A percentile compares a stretch with the other conserved stretches of the same genome.
These are phyloP conservation scores for Pseudomugil tenellus DNA, from an alignment of 2,797 vertebrate species.

Conservation along the genomic window DNA sequence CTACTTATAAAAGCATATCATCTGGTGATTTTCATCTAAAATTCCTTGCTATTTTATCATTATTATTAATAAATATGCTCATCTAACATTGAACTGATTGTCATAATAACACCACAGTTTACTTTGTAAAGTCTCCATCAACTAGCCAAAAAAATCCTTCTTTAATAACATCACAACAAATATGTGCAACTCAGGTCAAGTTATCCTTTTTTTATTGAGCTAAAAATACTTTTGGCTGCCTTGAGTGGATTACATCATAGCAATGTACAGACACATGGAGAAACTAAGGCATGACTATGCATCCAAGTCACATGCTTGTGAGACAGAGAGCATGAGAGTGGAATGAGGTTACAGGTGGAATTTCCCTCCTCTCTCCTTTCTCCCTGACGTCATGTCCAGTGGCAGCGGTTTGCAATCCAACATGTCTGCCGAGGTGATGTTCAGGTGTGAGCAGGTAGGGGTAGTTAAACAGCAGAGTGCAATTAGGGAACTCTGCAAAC, in stretches of 20 bases:
- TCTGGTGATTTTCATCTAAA: neutral
- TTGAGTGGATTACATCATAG: conserved; percentile 47
- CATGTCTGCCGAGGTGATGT: conserved; percentile 67
- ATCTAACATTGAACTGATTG: neutral
- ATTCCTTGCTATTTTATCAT: neutral
- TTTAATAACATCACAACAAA: neutral
- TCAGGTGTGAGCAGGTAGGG: conserved; percentile 53
- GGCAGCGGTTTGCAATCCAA: conserved; percentile 40
- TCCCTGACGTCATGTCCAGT: conserved; percentile 66
- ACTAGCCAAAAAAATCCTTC: conserved; percentile 9
- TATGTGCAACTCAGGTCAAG: conserved; percentile 15
- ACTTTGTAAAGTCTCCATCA: neutral
- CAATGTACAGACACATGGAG: conserved; percentile 38
- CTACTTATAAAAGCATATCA: too few species aligned
- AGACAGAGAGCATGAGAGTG: conserved; percentile 42
- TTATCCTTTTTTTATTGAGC: conserved; percentile 4
- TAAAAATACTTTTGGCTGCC: conserved; percentile 55
- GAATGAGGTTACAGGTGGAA: conserved; percentile 78
- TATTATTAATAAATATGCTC: neutral
- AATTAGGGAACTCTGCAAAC: conserved; percentile 65
- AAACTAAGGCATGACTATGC: conserved; percentile 44
- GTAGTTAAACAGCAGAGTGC: conserved; percentile 32
- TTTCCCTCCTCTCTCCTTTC: conserved; percentile 76
- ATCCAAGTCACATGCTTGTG: conserved; percentile 65
- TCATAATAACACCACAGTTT: neutral